Conservation (phyloP, 1,140 invertebrate genomes). For the Plectrocnemia conspersa region DNA sequence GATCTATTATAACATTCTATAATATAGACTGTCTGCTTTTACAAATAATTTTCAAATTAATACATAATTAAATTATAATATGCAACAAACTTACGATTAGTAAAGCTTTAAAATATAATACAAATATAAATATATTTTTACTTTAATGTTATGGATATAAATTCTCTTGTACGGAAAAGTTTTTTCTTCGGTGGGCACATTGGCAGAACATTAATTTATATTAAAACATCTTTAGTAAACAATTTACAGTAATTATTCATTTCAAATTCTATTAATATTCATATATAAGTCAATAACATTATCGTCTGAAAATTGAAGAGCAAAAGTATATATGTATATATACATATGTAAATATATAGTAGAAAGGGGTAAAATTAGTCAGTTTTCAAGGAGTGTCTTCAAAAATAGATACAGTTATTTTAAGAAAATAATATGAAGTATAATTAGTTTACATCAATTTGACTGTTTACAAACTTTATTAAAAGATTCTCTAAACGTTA, state of each 20-base stretch:
- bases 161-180: constrained; percentile 9
- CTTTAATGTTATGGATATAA: background rate
- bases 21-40: background rate
- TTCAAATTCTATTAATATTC: background rate
- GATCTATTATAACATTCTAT: background rate
- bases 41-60: background rate
- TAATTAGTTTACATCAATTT: no score
- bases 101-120: background rate
- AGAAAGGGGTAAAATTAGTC: no score
- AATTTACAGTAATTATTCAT: background rate
- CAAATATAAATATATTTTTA: background rate
- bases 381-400: no score
- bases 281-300: background rate
- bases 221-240: background rate
- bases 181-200: constrained; percentile 1
- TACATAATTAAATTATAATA: background rate
- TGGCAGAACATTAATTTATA: background rate
- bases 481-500: no score
- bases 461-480: no score
- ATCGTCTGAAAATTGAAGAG: background rate
- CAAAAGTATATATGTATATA: background rate
- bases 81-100: background rate
- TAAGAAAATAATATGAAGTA: no score
- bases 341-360: no score
- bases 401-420: no score